Percentiles rank a stretch among this genome's conserved stretches.
Evolutionary conservation across 2,888 invertebrate species (phyloP).

Genomic region (Eumacrocentrus americanus): DNA sequence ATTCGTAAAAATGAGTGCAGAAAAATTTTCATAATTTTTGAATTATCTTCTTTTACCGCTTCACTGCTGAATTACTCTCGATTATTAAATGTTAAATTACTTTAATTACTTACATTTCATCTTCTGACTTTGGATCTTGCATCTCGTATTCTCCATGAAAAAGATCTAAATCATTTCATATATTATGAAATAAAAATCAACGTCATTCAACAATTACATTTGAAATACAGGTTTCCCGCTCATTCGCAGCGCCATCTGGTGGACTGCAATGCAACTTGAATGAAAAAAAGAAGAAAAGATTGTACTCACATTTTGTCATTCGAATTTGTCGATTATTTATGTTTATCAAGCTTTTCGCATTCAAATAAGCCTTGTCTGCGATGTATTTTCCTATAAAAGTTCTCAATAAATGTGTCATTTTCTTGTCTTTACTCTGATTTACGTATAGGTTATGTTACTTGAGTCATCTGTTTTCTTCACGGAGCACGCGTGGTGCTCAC

Average conservation of each 20-base stretch:
- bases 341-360: slow-evolving; percentile 15
- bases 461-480: background rate
- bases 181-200: too few relatives aligned
- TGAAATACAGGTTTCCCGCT: too few relatives aligned
- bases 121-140: too few relatives aligned
- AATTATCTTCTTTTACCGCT: too few relatives aligned
- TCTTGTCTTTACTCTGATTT: background rate
- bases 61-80: too few relatives aligned
- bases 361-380: slow-evolving; percentile 17
- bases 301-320: slow-evolving; percentile 44
- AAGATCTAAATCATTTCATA: too few relatives aligned
- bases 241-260: background rate
- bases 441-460: background rate
- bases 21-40: too few relatives aligned
- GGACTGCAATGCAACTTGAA: background rate
- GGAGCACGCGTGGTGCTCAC: background rate
- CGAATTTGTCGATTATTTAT: slow-evolving; percentile 36
- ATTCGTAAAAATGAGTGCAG: too few relatives aligned
- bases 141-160: too few relatives aligned
- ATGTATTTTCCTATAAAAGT: slow-evolving; percentile 17
- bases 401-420: background rate
- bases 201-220: too few relatives aligned
- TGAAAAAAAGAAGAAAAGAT: background rate
- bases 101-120: too few relatives aligned
- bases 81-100: too few relatives aligned